phyloP scores from a whole-genome alignment of 2,888 invertebrate species.

The Hipparchia sbordonii region DNA sequence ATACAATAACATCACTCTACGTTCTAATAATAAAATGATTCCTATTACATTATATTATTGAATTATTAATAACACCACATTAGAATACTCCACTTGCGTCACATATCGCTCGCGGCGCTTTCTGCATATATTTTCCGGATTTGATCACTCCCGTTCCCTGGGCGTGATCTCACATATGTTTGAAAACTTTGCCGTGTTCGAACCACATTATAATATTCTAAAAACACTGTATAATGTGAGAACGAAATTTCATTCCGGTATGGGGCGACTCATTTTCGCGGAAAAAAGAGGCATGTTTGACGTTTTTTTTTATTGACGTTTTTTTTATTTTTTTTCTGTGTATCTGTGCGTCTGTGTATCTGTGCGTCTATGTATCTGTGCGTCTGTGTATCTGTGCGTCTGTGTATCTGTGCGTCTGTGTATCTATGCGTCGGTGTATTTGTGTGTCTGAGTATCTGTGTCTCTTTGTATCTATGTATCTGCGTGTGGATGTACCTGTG shows the following conservation, averaged over 20 bases:
- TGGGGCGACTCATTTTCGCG: not conserved
- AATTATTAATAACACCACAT: constrained; percentile 7
- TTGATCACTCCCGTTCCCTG: constrained; percentile 44
- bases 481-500: too few relatives aligned
- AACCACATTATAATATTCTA: constrained; percentile 13
- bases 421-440: too few relatives aligned
- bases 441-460: too few relatives aligned
- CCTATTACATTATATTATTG: not conserved
- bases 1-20: too few relatives aligned
- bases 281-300: too few relatives aligned
- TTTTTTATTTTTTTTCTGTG: too few relatives aligned
- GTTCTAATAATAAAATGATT: not conserved
- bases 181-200: constrained; percentile 35
- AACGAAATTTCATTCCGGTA: not conserved
- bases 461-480: too few relatives aligned
- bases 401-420: too few relatives aligned
- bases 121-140: constrained; percentile 60
- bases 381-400: too few relatives aligned
- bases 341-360: too few relatives aligned
- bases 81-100: constrained; percentile 43
- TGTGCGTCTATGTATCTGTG: too few relatives aligned
- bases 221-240: not conserved
- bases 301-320: too few relatives aligned
- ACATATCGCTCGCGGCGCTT: constrained; percentile 46
- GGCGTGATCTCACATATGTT: constrained; percentile 56